These are phyloP conservation scores for Gymnobelideus leadbeateri DNA, from an alignment of 2,113 vertebrate genomes.

Conservation along the genomic window DNA sequence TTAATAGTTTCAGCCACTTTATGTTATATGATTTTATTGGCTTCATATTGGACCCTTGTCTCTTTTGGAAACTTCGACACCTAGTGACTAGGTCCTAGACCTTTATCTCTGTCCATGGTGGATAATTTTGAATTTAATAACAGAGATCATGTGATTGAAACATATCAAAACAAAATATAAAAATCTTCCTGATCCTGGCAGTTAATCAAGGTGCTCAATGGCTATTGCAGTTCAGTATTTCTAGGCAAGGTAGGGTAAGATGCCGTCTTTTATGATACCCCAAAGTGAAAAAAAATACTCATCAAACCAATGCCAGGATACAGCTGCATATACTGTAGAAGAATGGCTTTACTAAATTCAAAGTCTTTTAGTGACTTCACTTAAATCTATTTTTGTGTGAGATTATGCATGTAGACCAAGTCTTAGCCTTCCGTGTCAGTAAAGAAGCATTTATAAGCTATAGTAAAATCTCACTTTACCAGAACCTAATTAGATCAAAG, in stretches of 20 bases:
- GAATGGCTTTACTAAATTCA: neutral
- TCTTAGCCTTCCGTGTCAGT: neutral
- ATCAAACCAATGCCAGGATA: neutral
- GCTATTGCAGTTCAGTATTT: neutral
- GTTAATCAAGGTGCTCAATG: neutral
- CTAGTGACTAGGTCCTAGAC: neutral
- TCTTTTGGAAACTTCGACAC: neutral
- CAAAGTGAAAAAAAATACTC: neutral
- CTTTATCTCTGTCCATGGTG: neutral
- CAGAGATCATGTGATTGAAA: neutral
- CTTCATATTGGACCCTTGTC: neutral
- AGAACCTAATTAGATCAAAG: neutral
- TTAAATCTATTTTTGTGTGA: neutral
- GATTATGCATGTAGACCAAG: no score
- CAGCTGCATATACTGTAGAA: neutral
- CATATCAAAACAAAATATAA: neutral
- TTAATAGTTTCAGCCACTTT: neutral
- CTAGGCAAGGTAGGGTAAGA: neutral
- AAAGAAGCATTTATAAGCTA: neutral
- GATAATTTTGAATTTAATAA: neutral
- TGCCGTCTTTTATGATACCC: neutral
- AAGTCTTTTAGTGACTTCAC: neutral
- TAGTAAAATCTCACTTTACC: neutral
- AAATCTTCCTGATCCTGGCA: neutral
- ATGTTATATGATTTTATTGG: neutral